Evolutionary conservation across 2,113 vertebrate species (phyloP), one percentile per base, ranked within the genome.

Genomic region (Ciconia maguari): DNA sequence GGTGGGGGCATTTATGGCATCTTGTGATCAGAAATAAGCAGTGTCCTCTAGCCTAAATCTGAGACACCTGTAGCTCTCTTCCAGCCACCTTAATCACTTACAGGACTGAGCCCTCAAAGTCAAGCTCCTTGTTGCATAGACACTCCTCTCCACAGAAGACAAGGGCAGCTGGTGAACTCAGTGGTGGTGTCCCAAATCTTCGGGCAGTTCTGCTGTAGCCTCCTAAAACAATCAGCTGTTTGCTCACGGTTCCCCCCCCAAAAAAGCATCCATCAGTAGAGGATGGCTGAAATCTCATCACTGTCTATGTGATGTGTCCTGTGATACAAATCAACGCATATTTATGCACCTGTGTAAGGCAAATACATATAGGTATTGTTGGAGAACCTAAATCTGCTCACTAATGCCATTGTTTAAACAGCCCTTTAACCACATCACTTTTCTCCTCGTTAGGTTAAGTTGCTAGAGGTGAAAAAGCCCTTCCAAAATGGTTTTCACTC

Each of bases 401-500:
- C 70, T 86, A 88, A 87, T 81, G 94, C 87, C 5, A 0, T 36
- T 96, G 93, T 96, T 96, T 96, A 90, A 97, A 97, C 46, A 96
- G 94, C 91, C 94, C 96, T 95, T 97, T 88, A 97, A 95, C 90
- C 94, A 94, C 97, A 96, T 97, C 96, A 95, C 96, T 96, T 96
- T 96, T 96, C 96, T 96, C 96, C 95, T 97, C 84, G 18, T 97
- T 96, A 96, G 82, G 74, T 90, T 93, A 97, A 96, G 91, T 95
- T 24, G 13, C 95, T 95, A 52, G 92, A 94, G 96, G 96, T 96
- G 94, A 96, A 97, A 97, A 96, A 96, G 86, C 88, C 93, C 82
- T 95, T 96, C 94, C 95, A 95, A 94, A 97, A 97, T 90, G 94
- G 93, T 94, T 96, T 97, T 96, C 97, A 92, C 94, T 97, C 96